Evolutionary conservation across 92 coral and sea anemone species (phyloP), one percentile per base, ranked within the genome.

Genomic region (Actinostola sp.): DNA sequence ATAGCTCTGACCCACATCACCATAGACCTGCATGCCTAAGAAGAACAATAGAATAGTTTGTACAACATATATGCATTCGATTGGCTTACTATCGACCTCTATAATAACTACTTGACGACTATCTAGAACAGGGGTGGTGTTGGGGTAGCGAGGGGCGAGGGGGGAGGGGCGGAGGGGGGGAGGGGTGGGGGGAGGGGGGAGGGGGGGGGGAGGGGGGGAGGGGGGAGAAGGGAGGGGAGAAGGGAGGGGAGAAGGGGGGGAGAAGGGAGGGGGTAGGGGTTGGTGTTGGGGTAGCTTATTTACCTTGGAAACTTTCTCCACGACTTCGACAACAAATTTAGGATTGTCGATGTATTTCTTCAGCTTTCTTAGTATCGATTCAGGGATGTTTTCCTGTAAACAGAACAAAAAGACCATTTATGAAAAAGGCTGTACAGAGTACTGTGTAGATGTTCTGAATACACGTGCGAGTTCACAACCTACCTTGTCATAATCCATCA

Each of bases 1-100:
- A 92, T 91, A 7, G 98, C 98, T 16, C 98, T 88, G 0, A 93
- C 98, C 98, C 98, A 93, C 98, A 93, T 93, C 20, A 90, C 97
- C 98, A 93, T 91, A 45, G 98, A 93, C 28, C 89, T 87, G 56
- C 98, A 93, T 17, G 98, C 98, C 96, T 93, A 38, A 38, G 31
- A 76, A 39, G 5, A 19, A n/a, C 8, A 49, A 51, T 0, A 7
- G 3, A 23, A 7, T n/a, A 23, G n/a, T 11, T 19, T 19, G 36
- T 44, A 20, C 19, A 4, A 36, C 42, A 36, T 36, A 11, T 36
- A 70, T 1, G 66, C n/a, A n/a, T 27, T 38, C n/a, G n/a, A n/a
- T n/a, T n/a, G n/a, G n/a, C n/a, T n/a, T n/a, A n/a, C n/a, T n/a
- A n/a, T n/a, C n/a, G n/a, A n/a, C n/a, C n/a, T n/a, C n/a, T n/a